Base-by-base conservation (phyloP, 2,888 invertebrate genomes). In the Melieria picta region DNA sequence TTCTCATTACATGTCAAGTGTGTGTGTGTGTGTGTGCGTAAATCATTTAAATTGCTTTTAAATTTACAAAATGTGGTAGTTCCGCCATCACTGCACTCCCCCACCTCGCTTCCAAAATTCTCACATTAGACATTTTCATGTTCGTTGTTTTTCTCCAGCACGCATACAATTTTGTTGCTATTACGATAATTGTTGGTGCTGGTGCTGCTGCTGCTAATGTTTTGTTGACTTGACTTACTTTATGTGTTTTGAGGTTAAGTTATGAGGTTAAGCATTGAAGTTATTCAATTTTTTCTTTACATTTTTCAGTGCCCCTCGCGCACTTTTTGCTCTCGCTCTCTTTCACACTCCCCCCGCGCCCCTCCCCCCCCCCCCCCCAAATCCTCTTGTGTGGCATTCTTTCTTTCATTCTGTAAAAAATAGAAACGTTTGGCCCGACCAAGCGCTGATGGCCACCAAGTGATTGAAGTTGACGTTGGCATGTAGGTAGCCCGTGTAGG, bases 191-290 rank as follows among this genome's bases (percentile, higher is more conserved):
- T 3, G 57, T 13, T 30, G 42, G 57, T 58, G 30, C 30, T 30
- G 3, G 1, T 30, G 30, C 30, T 30, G 30, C 30, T 30, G 30
- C 30, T 30, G 52, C 55, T 65, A 48, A n/a, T 42, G 55, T 30
- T 52, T 65, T 65, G 13, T 65, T 65, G 52, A 55, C 56, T 65
- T 65, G 65, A 56, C 46, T 65, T 45, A 65, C 46, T 55, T 65
- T 65, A n/a, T 13, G 65, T 65, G 58, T 65, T 65, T 65, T 65
- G 65, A 65, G 65, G 56, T 65, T 65, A 56, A 65, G 47, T 65
- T 65, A 65, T 65, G 55, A 56, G 65, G 65, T 65, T 65, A 65
- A 65, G 46, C 65, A 46, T 16, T 56, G 56, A 55, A 65, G 56
- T 65, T 56, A 65, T 65, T 65, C 45, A 65, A 65, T 65, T 65